phyloP scores from a whole-genome alignment of 2,113 vertebrate species.

The Saccopteryx leptura region DNA sequence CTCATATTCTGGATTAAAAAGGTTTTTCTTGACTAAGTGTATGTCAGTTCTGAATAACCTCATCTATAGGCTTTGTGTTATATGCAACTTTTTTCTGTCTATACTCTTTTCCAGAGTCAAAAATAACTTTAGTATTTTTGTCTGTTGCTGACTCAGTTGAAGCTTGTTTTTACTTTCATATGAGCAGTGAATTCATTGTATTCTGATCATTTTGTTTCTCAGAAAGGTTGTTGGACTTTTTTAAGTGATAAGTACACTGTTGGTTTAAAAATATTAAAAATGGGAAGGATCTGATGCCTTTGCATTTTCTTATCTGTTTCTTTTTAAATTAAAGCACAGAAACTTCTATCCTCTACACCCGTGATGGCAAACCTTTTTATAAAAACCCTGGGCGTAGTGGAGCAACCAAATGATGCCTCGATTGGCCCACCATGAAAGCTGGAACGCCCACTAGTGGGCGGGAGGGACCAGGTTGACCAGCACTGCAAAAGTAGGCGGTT shows the following conservation, averaged over 20 bases:
- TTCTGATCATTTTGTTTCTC: not conserved
- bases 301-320: constrained; percentile 15
- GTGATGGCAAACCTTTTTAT: too few species aligned
- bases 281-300: not conserved
- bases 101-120: not conserved
- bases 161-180: not conserved
- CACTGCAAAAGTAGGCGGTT: too few species aligned
- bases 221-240: not conserved
- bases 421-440: too few species aligned
- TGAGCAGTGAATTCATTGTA: not conserved
- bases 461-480: too few species aligned
- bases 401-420: too few species aligned
- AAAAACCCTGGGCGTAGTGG: too few species aligned
- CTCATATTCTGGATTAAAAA: constrained; percentile 14
- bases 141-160: constrained; percentile 4
- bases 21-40: not conserved
- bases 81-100: not conserved
- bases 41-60: not conserved
- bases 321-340: constrained; percentile 5
- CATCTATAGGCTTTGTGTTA: not conserved
- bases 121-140: not conserved
- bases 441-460: too few species aligned
- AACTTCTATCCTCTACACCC: not conserved
- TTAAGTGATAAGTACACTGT: not conserved
- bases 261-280: not conserved